Conservation (phyloP, 2,113 vertebrate species). For the Vidua macroura region DNA sequence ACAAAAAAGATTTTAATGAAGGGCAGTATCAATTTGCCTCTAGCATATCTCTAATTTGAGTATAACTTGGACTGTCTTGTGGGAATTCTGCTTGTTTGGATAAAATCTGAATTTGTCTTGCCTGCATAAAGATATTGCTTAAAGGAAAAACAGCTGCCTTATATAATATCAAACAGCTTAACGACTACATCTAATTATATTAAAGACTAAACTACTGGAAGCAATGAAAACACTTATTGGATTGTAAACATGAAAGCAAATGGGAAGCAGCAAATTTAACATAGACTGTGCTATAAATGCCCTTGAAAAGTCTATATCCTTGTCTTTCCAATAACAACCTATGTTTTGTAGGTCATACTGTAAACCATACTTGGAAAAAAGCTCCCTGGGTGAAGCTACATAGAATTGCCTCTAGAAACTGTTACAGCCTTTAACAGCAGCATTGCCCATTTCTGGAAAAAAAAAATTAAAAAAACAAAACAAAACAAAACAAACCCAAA, state of each 20-base stretch:
- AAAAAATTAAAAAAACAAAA: background rate
- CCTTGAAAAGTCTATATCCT: background rate
- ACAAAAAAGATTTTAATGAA: constrained; percentile 1
- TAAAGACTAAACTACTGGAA: constrained; percentile 25
- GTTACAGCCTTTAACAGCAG: background rate
- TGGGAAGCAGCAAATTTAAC: background rate
- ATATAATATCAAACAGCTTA: constrained; percentile 35
- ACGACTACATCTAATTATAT: constrained; percentile 29
- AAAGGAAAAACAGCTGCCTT: constrained; percentile 3
- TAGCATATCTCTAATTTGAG: background rate
- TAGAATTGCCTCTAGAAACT: background rate
- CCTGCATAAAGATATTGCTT: background rate
- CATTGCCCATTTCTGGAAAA: background rate
- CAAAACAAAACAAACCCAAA: no score
- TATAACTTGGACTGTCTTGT: constrained; percentile 20
- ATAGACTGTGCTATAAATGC: background rate
- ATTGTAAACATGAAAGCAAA: constrained; percentile 21
- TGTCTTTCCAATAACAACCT: background rate
- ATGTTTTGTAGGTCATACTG: background rate
- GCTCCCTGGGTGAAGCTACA: background rate
- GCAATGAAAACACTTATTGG: background rate
- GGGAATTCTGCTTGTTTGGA: constrained; percentile 33
- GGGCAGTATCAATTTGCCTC: background rate
- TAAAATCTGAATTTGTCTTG: constrained; percentile 41
- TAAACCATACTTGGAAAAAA: background rate